A percentile compares a stretch with the other conserved stretches of the same genome.
These are phyloP conservation scores for Actinia equina DNA, from an alignment of 64 coral and sea anemone species.

Conservation along the genomic window DNA sequence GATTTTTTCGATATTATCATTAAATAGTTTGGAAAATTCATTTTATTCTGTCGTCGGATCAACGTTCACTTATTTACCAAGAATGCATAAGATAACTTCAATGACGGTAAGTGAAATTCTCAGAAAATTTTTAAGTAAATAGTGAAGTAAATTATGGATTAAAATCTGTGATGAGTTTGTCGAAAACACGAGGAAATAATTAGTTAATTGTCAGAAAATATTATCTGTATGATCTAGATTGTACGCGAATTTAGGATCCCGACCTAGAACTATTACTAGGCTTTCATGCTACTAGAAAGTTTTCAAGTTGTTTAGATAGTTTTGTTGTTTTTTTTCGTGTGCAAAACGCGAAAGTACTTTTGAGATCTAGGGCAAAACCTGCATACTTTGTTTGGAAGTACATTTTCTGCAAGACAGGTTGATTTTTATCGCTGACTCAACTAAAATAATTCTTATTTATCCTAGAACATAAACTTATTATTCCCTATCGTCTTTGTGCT, in stretches of 20 bases:
- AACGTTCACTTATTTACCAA: not conserved
- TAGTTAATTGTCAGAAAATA: not conserved
- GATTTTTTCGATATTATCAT: not conserved
- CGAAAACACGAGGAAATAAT: not conserved
- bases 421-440: not conserved
- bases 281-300: not conserved
- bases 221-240: not conserved
- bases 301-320: not conserved
- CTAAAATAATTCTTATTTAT: not conserved
- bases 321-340: not conserved
- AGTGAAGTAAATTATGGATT: not conserved
- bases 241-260: not conserved
- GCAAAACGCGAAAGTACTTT: not conserved
- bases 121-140: not conserved
- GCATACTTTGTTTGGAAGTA: not conserved
- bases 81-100: not conserved
- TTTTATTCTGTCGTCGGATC: not conserved
- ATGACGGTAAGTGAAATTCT: not conserved
- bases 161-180: not conserved
- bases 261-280: no score
- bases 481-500: not conserved
- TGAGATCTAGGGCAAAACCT: not conserved
- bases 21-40: not conserved
- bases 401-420: not conserved
- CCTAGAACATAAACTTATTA: not conserved